Conservation (phyloP, 2,113 vertebrate species). For the Eublepharis macularius region DNA sequence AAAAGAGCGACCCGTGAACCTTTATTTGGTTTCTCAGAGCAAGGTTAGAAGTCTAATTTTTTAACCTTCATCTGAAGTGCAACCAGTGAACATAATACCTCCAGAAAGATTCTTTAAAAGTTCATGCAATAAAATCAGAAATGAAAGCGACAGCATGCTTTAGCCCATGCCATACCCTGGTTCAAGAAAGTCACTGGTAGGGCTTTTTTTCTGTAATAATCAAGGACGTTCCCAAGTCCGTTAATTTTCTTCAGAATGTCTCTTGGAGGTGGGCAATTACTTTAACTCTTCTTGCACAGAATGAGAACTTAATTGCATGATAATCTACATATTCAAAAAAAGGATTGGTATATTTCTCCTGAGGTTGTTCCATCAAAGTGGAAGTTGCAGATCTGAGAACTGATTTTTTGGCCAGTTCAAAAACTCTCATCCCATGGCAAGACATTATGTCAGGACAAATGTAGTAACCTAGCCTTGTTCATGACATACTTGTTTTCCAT, state of each 20-base stretch:
- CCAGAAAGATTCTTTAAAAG: neutral
- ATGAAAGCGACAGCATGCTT: neutral
- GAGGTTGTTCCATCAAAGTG: constrained; percentile 59
- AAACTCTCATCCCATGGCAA: neutral
- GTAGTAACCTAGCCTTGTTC: neutral
- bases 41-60: constrained; percentile 1
- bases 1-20: constrained; percentile 62
- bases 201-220: neutral
- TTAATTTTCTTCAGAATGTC: neutral
- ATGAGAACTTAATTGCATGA: neutral
- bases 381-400: constrained; percentile 46
- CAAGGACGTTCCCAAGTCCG: neutral
- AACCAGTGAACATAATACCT: neutral
- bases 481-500: neutral
- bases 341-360: constrained; percentile 27
- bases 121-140: neutral
- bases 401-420: neutral
- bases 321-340: neutral
- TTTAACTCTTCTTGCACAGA: neutral
- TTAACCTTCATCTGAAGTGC: rapidly evolving
- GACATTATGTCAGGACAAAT: neutral
- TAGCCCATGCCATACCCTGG: neutral
- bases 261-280: neutral
- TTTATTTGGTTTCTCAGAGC: constrained; percentile 64
- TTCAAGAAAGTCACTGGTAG: neutral